Base-by-base conservation (phyloP, 1,140 invertebrate genomes). In the Drosophila pallidifrons region DNA sequence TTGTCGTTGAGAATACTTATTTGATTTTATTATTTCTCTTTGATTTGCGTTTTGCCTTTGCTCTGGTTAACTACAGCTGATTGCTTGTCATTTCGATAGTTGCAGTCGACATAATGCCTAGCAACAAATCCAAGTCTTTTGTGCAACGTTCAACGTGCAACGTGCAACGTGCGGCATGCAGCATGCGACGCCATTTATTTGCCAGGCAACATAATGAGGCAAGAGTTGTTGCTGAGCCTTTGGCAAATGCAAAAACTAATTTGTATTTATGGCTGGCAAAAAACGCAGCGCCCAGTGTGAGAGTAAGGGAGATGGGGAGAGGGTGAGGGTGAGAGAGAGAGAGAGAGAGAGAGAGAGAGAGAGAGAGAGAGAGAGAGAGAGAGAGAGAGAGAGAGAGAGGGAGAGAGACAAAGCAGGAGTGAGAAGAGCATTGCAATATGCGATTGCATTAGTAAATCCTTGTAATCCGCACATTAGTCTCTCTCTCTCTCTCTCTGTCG, bases 401-500 rank as follows among this genome's bases (percentile, higher is more conserved):
- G 51, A 5, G 2, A 8, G 7, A 32, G 15, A 20, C 1, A 20
- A 1, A 20, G 20, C 0, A 20, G 20, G 20, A 51, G 35, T 30
- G 38, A 47, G 5, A 35, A 47, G 68, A 55, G 59, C 54, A 61
- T 20, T 46, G 78, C 79, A 67, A 64, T 60, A 68, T 79, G 82
- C 82, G 81, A 87, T 87, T 87, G 82, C 82, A 86, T 81, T 82
- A 77, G 82, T 86, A 87, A 87, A 86, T 86, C 82, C 82, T 87
- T 86, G 82, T 86, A 86, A 86, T 81, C 82, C 79, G 52, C 79
- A 82, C 82, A 86, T 86, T 86, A 86, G 82, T 86, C 79, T 85
- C 73, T 70, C 35, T 38, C 35, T 38, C 32, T 6, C 30, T 32
- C 30, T 32, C 30, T 32, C 30, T 32, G 30, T 32, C 0, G 1